Percentiles rank a stretch among this genome's conserved stretches.
Evolutionary conservation across 2,888 invertebrate genomes (phyloP).

Genomic region (Pristionchus mayeri): DNA sequence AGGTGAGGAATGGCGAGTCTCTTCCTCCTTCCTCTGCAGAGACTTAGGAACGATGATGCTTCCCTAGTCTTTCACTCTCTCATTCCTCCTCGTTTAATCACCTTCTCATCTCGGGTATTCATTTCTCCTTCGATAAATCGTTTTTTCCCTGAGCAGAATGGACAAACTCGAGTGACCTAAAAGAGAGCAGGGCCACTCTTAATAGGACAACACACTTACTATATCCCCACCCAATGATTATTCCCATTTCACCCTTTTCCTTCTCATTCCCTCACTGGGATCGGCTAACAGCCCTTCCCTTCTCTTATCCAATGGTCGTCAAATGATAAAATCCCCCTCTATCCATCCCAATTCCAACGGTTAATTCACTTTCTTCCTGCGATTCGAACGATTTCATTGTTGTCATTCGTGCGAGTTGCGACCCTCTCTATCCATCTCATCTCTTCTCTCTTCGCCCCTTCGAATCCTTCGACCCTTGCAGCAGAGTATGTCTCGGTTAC

Average conservation of each 20-base stretch:
- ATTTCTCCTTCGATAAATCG: slow-evolving; percentile 19
- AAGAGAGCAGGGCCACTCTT: not conserved
- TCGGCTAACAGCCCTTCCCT: not conserved
- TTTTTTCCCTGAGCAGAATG: slow-evolving; percentile 13
- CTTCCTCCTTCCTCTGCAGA: not conserved
- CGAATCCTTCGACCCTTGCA: not conserved
- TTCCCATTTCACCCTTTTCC: not conserved
- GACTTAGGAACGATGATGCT: not conserved
- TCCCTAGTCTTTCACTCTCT: not conserved
- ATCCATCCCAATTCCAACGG: not conserved
- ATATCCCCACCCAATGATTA: slow-evolving; percentile 30
- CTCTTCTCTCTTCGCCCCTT: not conserved
- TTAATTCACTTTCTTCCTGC: slow-evolving; percentile 1
- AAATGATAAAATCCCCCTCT: slow-evolving; percentile 17
- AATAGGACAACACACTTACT: slow-evolving; percentile 42
- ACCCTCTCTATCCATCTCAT: not conserved
- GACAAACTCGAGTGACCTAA: slow-evolving; percentile 24
- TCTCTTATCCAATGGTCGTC: not conserved
- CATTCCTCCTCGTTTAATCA: slow-evolving; percentile 21
- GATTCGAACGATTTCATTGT: slow-evolving; percentile 5
- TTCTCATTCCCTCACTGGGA: slow-evolving; percentile 1
- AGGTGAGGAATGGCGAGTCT: not conserved
- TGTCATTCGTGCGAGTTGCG: not conserved
- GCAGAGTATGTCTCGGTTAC: not conserved
- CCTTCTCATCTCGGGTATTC: not conserved